Percentiles rank a stretch among this genome's conserved stretches.
These are phyloP conservation scores for Drosophila azteca DNA, from an alignment of 1,140 invertebrate species.

Conservation along the genomic window DNA sequence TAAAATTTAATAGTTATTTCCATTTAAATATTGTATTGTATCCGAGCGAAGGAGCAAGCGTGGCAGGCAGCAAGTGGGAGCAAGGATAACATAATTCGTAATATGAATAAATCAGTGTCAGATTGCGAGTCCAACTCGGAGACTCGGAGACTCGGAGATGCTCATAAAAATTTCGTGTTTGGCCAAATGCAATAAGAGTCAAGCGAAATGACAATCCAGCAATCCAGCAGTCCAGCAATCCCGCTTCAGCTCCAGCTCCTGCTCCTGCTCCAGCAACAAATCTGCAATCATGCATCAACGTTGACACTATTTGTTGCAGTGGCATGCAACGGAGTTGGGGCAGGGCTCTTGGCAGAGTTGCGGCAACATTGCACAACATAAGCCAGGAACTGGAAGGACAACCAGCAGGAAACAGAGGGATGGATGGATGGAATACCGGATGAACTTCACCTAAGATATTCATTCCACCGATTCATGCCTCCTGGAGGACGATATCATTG, in stretches of 20 bases:
- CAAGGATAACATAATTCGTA: conserved; percentile 43
- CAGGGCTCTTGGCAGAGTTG: no score
- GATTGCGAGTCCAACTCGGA: conserved; percentile 44
- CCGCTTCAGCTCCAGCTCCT: conserved; percentile 11
- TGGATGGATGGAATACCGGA: neutral
- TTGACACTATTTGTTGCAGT: conserved; percentile 39
- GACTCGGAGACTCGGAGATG: neutral
- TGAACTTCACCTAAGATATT: no score
- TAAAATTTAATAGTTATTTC: conserved; percentile 54
- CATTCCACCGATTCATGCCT: no score
- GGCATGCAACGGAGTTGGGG: no score
- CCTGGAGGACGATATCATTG: no score
- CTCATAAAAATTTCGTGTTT: conserved; percentile 41
- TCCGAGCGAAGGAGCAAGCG: neutral
- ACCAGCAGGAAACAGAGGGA: neutral
- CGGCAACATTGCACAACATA: no score
- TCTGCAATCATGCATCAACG: conserved; percentile 48
- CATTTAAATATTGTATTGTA: conserved; percentile 40
- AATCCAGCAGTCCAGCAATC: conserved; percentile 2
- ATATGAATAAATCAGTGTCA: conserved; percentile 65
- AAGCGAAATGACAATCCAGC: conserved; percentile 17
- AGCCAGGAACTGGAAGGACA: no score
- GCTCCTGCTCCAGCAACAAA: conserved; percentile 15
- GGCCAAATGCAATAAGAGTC: conserved; percentile 51
- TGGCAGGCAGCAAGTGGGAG: neutral